phyloP scores from a whole-genome alignment of 2,797 vertebrate species.

The Centropyge bicolor region DNA sequence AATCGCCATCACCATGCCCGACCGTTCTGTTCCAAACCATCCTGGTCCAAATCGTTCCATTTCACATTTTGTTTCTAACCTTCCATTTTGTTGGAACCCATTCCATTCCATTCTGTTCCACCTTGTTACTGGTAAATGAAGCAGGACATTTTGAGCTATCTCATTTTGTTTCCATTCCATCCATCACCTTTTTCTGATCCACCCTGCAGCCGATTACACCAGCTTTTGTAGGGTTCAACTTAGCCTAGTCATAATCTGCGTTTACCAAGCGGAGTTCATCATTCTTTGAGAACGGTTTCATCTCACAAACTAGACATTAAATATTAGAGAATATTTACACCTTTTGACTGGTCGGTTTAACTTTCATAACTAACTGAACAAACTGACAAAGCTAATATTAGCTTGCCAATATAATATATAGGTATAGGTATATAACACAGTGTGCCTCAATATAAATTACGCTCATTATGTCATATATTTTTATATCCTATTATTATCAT shows the following conservation, averaged over 20 bases:
- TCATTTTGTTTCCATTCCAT: neutral
- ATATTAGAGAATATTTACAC: neutral
- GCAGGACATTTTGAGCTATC: neutral
- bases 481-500: too few species aligned
- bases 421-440: too few species aligned
- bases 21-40: conserved; percentile 62
- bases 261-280: neutral
- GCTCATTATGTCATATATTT: too few species aligned
- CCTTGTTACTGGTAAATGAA: neutral
- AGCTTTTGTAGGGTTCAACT: neutral
- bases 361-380: too few species aligned
- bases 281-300: neutral
- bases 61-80: neutral
- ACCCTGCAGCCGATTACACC: neutral
- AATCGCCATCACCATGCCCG: conserved; percentile 64
- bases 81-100: neutral
- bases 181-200: neutral
- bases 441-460: too few species aligned
- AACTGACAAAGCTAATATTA: neutral
- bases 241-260: fast-evolving
- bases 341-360: neutral
- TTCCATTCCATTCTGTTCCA: conserved; percentile 1
- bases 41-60: conserved; percentile 19
- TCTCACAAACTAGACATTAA: neutral
- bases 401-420: too few species aligned